phyloP scores from a whole-genome alignment of 2,888 invertebrate species.

The Schrankia costaestrigalis region DNA sequence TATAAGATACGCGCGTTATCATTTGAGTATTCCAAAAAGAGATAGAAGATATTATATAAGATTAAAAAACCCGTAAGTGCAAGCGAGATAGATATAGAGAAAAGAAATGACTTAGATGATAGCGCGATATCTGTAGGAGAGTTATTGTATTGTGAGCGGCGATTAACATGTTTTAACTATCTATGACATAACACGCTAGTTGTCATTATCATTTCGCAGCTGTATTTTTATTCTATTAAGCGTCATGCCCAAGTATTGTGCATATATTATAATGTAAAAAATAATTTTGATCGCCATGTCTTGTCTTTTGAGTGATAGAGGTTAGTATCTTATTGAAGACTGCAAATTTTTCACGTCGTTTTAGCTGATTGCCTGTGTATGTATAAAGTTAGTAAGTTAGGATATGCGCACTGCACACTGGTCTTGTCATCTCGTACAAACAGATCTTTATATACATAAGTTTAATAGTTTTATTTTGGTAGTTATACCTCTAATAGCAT shows the following conservation, averaged over 20 bases:
- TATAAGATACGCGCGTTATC: no score
- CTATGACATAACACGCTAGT: no score
- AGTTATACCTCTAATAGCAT: constrained; percentile 22
- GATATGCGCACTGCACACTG: constrained; percentile 42
- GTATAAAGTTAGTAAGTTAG: constrained; percentile 48
- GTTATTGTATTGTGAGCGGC: no score
- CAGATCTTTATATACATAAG: constrained; percentile 21
- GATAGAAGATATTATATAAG: no score
- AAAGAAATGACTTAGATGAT: no score
- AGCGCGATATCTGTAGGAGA: no score
- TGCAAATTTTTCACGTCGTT: constrained; percentile 70
- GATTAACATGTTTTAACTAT: no score
- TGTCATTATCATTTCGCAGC: constrained; percentile 2
- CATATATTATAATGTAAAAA: constrained; percentile 22
- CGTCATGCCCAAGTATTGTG: constrained; percentile 13
- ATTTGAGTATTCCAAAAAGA: no score
- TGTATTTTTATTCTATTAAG: constrained; percentile 6
- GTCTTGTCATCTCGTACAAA: constrained; percentile 25
- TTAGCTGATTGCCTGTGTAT: constrained; percentile 66
- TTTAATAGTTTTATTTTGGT: constrained; percentile 24
- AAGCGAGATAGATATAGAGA: constrained; percentile 1
- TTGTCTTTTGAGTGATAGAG: constrained; percentile 62
- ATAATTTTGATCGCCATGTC: constrained; percentile 56
- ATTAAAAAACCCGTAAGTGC: constrained; percentile 15
- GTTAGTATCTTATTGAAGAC: constrained; percentile 75